phyloP scores from a whole-genome alignment of 2,888 invertebrate species.

The Calephelis perditalis region DNA sequence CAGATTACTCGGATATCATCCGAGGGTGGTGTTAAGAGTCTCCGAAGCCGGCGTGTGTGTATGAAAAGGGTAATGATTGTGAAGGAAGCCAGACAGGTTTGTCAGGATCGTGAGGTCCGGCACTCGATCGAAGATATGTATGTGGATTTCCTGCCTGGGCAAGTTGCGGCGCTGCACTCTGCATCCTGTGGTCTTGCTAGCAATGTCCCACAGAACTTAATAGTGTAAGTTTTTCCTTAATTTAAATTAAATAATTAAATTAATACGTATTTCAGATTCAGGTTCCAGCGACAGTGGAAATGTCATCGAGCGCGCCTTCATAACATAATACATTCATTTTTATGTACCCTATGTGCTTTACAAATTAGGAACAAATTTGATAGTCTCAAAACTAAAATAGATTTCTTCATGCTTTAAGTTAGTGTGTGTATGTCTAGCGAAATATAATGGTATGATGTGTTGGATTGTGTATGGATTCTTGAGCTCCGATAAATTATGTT shows the following conservation, averaged over 20 bases:
- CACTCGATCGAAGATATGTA: too few species aligned
- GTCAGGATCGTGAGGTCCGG: too few species aligned
- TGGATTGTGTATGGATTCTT: slow-evolving; percentile 23
- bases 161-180: too few species aligned
- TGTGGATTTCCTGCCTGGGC: too few species aligned
- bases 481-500: slow-evolving; percentile 27
- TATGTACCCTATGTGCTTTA: slow-evolving; percentile 55
- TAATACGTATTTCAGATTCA: slow-evolving; percentile 43
- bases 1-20: too few species aligned
- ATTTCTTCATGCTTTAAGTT: slow-evolving; percentile 73
- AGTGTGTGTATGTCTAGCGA: slow-evolving; percentile 41
- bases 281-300: slow-evolving; percentile 53
- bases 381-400: slow-evolving; percentile 52
- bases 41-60: too few species aligned
- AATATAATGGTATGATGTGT: slow-evolving; percentile 20
- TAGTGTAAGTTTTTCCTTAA: too few species aligned
- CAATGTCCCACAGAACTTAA: too few species aligned
- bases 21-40: too few species aligned
- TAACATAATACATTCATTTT: slow-evolving; percentile 61
- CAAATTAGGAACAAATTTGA: slow-evolving; percentile 70
- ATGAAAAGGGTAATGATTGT: too few species aligned
- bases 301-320: slow-evolving; percentile 62
- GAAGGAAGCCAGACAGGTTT: too few species aligned
- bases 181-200: too few species aligned
- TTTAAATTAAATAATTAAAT: background rate